Evolutionary conservation across 2,888 invertebrate species (phyloP).

Genomic region (Eilema caniola): DNA sequence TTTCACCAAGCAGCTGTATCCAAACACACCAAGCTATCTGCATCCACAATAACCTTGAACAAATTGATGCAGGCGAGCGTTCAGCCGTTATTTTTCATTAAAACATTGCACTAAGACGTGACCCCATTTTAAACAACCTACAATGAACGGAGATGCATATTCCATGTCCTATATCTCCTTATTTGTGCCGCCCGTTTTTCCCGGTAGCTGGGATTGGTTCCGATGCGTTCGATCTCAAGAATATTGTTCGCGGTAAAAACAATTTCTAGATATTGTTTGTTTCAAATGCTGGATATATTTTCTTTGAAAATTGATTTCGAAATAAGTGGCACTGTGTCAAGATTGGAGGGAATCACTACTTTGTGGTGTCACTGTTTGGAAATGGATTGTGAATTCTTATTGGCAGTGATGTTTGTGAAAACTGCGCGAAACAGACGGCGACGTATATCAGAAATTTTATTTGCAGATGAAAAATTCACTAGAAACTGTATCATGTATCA

Average conservation of each 20-base stretch:
- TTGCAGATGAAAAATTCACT: background rate
- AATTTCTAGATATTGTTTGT: slow-evolving; percentile 54
- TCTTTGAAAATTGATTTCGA: slow-evolving; percentile 54
- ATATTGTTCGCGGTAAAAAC: slow-evolving; percentile 52
- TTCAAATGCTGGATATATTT: slow-evolving; percentile 52
- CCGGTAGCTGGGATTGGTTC: slow-evolving; percentile 47
- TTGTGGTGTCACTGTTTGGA: slow-evolving; percentile 26
- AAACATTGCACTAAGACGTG: slow-evolving; percentile 48
- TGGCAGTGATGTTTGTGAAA: slow-evolving; percentile 11
- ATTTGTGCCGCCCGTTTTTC: slow-evolving; percentile 44
- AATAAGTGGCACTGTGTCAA: slow-evolving; percentile 52
- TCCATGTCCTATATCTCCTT: slow-evolving; percentile 53
- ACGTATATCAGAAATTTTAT: background rate
- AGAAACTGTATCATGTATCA: background rate
- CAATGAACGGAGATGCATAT: slow-evolving; percentile 43
- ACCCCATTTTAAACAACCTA: slow-evolving; percentile 41
- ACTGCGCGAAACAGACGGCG: slow-evolving; percentile 2
- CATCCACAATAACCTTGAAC: slow-evolving; percentile 43
- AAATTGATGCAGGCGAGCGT: slow-evolving; percentile 39
- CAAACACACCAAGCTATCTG: slow-evolving; percentile 28
- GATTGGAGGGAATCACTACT: slow-evolving; percentile 43
- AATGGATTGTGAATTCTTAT: slow-evolving; percentile 17
- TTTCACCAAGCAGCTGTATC: slow-evolving; percentile 5
- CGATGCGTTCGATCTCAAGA: slow-evolving; percentile 46
- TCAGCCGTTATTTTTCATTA: slow-evolving; percentile 54